Evolutionary conservation across 2,888 invertebrate genomes (phyloP).

Genomic region (Cenopis cana): DNA sequence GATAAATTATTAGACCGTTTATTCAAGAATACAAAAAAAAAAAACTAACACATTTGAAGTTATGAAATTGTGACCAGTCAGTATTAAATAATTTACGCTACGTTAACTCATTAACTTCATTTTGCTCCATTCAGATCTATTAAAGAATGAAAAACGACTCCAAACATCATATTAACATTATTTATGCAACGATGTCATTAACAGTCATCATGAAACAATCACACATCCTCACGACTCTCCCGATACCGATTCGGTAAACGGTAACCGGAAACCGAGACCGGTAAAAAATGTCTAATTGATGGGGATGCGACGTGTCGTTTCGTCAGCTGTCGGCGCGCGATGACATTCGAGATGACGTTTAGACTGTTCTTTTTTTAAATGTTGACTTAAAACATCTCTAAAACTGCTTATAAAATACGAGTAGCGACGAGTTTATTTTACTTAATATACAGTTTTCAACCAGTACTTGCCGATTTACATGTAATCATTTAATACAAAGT

Average conservation of each 20-base stretch:
- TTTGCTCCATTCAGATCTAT: not conserved
- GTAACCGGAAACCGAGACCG: slow-evolving; percentile 63
- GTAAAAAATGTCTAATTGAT: slow-evolving; percentile 64
- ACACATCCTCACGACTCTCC: slow-evolving; percentile 51
- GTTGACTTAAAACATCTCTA: not conserved
- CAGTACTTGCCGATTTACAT: not conserved
- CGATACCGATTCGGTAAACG: slow-evolving; percentile 52
- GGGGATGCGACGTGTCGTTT: slow-evolving; percentile 67
- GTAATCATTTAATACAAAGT: not conserved
- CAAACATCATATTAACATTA: slow-evolving; percentile 3
- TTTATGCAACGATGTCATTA: slow-evolving; percentile 15
- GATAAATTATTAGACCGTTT: too few relatives aligned
- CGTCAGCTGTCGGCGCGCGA: slow-evolving; percentile 63
- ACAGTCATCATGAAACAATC: slow-evolving; percentile 32
- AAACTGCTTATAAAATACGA: not conserved
- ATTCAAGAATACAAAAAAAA: too few relatives aligned
- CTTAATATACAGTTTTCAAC: not conserved
- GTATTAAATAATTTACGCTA: too few relatives aligned
- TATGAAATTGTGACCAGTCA: too few relatives aligned
- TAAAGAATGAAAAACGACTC: not conserved
- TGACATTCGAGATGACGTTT: slow-evolving; percentile 63
- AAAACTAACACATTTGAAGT: too few relatives aligned
- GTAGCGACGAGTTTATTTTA: not conserved
- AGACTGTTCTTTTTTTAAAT: slow-evolving; percentile 40
- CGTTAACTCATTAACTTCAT: not conserved